Percentiles rank a stretch among this genome's conserved stretches.
Evolutionary conservation across 2,888 invertebrate genomes (phyloP).

Genomic region (Dendrolimus pini): DNA sequence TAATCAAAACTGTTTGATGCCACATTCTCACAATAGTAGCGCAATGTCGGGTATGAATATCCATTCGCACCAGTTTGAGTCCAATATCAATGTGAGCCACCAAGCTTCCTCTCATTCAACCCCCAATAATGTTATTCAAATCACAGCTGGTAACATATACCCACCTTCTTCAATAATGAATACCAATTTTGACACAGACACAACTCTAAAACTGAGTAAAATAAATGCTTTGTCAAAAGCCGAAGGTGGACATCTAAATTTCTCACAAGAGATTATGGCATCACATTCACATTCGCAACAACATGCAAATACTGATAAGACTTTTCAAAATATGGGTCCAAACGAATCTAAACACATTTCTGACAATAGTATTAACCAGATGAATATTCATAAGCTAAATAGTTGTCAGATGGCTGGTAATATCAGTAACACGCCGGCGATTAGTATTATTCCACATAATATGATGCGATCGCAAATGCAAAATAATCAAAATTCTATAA

Average conservation of each 20-base stretch:
- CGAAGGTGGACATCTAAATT: constrained; percentile 66
- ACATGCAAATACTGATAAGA: constrained; percentile 60
- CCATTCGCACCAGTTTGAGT: constrained; percentile 62
- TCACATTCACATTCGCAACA: constrained; percentile 68
- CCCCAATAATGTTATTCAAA: constrained; percentile 66
- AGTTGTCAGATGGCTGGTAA: constrained; percentile 63
- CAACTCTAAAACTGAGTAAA: constrained; percentile 64
- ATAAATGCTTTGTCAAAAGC: constrained; percentile 66
- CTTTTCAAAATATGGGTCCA: constrained; percentile 60
- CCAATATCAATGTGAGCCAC: constrained; percentile 52
- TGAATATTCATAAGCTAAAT: constrained; percentile 60
- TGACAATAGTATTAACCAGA: constrained; percentile 48
- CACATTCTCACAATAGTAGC: constrained; percentile 43
- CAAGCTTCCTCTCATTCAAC: constrained; percentile 54
- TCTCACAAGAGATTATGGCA: constrained; percentile 68
- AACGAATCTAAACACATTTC: constrained; percentile 52
- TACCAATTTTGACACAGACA: constrained; percentile 64
- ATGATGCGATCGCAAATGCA: constrained; percentile 54
- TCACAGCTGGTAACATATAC: constrained; percentile 66
- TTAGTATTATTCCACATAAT: constrained; percentile 64
- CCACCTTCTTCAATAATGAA: constrained; percentile 55
- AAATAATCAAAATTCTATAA: constrained; percentile 53
- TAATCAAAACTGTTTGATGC: constrained; percentile 55
- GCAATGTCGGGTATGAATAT: constrained; percentile 41
- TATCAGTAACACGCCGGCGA: constrained; percentile 49